Conservation (phyloP, 2,113 vertebrate genomes). For the Oncorhynchus kisutch region DNA sequence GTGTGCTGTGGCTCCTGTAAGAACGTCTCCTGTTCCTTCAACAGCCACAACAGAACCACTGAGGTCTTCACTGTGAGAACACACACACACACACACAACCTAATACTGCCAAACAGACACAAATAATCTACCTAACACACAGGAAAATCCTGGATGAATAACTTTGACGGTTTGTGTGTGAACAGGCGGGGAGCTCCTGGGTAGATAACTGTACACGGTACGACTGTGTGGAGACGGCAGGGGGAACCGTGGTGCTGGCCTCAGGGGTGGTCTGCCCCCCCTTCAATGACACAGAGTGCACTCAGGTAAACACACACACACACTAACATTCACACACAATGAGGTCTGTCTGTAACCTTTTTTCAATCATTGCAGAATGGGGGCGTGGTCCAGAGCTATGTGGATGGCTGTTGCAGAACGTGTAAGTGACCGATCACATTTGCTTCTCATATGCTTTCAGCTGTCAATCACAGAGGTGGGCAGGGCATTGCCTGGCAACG, state of each 20-base stretch:
- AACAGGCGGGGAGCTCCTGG: constrained; percentile 89
- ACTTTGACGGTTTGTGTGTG: constrained; percentile 9
- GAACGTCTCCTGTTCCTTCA: constrained; percentile 87
- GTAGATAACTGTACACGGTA: constrained; percentile 89
- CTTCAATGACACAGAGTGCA: constrained; percentile 93
- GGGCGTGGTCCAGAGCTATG: constrained; percentile 86
- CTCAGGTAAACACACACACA: constrained; percentile 76
- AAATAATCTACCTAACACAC: background rate
- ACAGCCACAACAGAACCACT: constrained; percentile 80
- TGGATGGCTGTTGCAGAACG: constrained; percentile 95
- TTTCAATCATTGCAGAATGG: constrained; percentile 82
- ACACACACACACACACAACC: no score
- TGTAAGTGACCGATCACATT: constrained; percentile 84
- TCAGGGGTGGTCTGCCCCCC: constrained; percentile 90
- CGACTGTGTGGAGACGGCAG: constrained; percentile 84
- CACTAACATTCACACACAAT: background rate
- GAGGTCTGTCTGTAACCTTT: background rate
- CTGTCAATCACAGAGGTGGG: constrained; percentile 57
- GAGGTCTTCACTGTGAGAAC: constrained; percentile 80
- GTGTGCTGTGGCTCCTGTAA: constrained; percentile 91
- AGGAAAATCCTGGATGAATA: no score
- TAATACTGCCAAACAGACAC: background rate
- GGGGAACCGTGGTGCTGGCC: constrained; percentile 80
- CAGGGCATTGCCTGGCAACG: constrained; percentile 73
- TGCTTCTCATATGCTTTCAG: constrained; percentile 73